These are phyloP conservation scores for Catostylus mosaicus DNA, from an alignment of 30 jellyfish, hydroid and myxozoan species.

Conservation along the genomic window DNA sequence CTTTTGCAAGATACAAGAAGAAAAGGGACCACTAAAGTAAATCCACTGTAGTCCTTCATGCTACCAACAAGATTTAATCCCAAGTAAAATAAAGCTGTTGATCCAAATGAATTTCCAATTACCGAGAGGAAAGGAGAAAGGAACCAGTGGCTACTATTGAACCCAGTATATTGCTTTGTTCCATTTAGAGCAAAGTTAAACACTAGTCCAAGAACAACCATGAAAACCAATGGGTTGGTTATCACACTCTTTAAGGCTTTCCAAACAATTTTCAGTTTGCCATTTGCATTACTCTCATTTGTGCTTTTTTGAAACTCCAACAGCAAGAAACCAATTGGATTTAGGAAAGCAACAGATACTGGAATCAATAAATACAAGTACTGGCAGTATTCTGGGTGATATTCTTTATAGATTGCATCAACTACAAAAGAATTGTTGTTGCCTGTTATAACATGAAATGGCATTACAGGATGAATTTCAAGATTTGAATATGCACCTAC, in stretches of 20 bases:
- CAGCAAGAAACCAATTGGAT: slow-evolving; percentile 88
- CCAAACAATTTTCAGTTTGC: slow-evolving; percentile 41
- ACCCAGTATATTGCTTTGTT: slow-evolving; percentile 16
- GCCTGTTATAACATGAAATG: no score
- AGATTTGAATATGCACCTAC: no score
- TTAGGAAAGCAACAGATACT: slow-evolving; percentile 75
- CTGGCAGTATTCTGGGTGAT: slow-evolving; percentile 67
- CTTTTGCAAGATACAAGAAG: slow-evolving; percentile 75
- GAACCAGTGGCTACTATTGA: slow-evolving; percentile 37
- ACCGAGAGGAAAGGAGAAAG: slow-evolving; percentile 61
- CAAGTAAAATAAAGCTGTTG: slow-evolving; percentile 84
- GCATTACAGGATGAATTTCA: no score
- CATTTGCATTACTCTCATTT: not conserved
- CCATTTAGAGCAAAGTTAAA: slow-evolving; percentile 42
- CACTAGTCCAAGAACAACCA: slow-evolving; percentile 70
- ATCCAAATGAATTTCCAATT: slow-evolving; percentile 76
- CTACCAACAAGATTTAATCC: slow-evolving; percentile 79
- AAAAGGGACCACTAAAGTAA: slow-evolving; percentile 63
- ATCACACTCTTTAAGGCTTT: slow-evolving; percentile 70
- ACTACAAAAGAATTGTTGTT: slow-evolving; percentile 28
- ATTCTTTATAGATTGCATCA: slow-evolving; percentile 63
- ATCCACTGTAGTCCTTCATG: slow-evolving; percentile 51
- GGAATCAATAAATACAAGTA: slow-evolving; percentile 87
- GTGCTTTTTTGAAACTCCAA: slow-evolving; percentile 79
- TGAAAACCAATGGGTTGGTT: slow-evolving; percentile 89